Conservation (phyloP, 1,140 invertebrate species). For the Asobara japonica region DNA sequence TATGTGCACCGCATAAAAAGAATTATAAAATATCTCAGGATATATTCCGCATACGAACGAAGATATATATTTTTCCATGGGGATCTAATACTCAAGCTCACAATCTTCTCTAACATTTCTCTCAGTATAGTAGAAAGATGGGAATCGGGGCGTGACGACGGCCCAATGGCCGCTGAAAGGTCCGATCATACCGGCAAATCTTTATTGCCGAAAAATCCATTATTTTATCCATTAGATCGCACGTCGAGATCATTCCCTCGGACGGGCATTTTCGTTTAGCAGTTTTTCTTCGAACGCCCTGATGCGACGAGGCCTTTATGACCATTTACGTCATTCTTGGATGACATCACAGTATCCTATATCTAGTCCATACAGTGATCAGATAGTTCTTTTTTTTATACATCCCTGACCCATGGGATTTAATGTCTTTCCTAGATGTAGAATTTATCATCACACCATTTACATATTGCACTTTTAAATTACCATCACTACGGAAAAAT, state of each 20-base stretch:
- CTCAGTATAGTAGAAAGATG: neutral
- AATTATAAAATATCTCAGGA: too few species aligned
- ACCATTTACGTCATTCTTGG: conserved; percentile 33
- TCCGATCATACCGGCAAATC: conserved; percentile 43
- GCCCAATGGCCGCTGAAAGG: neutral
- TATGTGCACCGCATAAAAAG: too few species aligned
- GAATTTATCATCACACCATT: neutral
- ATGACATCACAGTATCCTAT: neutral
- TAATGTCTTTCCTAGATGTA: neutral
- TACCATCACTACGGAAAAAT: too few species aligned
- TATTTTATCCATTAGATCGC: conserved; percentile 66
- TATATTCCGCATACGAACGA: too few species aligned
- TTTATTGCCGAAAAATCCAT: conserved; percentile 66
- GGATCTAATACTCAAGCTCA: too few species aligned
- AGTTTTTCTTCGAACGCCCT: conserved; percentile 65
- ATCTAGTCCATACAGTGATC: neutral
- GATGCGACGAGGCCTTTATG: conserved; percentile 54
- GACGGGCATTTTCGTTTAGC: conserved; percentile 64
- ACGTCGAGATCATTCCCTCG: conserved; percentile 52
- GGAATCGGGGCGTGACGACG: neutral
- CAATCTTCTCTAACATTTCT: too few species aligned
- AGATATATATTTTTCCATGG: too few species aligned
- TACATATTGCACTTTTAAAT: neutral
- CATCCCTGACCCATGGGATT: neutral
- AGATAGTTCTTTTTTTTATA: neutral